These are phyloP conservation scores for Drosophila limbata DNA, from an alignment of 2,888 invertebrate species.

Conservation along the genomic window DNA sequence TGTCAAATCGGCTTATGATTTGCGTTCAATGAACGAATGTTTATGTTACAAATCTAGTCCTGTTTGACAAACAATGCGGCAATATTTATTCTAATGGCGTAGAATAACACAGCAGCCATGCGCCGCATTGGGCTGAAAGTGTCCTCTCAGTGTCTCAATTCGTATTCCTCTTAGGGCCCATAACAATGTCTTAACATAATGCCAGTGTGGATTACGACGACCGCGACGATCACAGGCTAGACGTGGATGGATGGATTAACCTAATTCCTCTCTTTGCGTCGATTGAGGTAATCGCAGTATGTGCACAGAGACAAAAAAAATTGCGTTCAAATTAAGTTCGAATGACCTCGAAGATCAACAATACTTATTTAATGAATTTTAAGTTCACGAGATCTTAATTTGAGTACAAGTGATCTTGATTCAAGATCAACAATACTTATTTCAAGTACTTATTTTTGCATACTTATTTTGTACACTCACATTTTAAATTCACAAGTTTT, in stretches of 20 bases:
- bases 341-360: no score
- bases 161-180: constrained; percentile 9
- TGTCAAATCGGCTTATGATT: constrained; percentile 82
- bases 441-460: no score
- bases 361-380: no score
- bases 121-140: constrained; percentile 45
- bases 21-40: constrained; percentile 74
- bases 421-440: no score
- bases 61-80: constrained; percentile 84
- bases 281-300: constrained; percentile 61
- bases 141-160: constrained; percentile 28
- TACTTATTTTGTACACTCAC: no score
- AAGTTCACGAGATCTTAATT: no score
- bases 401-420: no score
- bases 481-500: no score
- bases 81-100: constrained; percentile 81
- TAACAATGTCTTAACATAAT: constrained; percentile 35
- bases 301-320: constrained; percentile 13
- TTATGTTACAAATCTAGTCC: constrained; percentile 83
- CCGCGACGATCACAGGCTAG: constrained; percentile 35
- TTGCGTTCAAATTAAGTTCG: no score
- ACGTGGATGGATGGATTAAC: constrained; percentile 47
- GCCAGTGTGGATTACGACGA: constrained; percentile 47
- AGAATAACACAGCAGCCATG: constrained; percentile 77
- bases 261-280: constrained; percentile 61